These are phyloP conservation scores for Zaprionus capensis DNA, from an alignment of 1,140 invertebrate genomes.

Conservation along the genomic window DNA sequence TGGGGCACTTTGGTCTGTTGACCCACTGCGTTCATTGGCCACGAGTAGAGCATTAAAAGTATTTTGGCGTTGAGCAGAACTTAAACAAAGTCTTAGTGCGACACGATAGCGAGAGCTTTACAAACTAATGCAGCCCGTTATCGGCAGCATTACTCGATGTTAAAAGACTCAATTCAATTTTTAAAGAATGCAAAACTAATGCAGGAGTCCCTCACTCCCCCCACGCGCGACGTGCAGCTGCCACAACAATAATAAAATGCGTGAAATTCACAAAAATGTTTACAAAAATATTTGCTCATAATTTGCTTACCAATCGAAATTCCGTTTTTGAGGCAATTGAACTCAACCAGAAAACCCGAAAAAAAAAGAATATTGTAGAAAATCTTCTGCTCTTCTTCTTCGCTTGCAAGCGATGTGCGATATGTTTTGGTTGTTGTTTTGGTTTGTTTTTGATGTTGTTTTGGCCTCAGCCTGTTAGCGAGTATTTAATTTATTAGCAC, in stretches of 20 bases:
- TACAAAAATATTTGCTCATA: conserved; percentile 22
- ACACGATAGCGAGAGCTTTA: conserved; percentile 1
- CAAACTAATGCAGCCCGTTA: conserved; percentile 12
- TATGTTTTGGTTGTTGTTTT: conserved; percentile 38
- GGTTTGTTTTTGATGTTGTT: conserved; percentile 28
- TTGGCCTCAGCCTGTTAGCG: conserved; percentile 39
- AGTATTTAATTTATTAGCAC: conserved; percentile 45
- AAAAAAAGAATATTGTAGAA: background rate
- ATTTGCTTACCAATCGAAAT: conserved; percentile 42
- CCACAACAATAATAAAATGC: conserved; percentile 19
- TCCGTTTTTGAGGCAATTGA: conserved; percentile 22
- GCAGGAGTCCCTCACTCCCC: conserved; percentile 1
- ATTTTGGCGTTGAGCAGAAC: background rate
- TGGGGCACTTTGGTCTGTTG: conserved; percentile 19
- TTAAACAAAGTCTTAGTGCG: background rate
- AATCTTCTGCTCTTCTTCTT: background rate
- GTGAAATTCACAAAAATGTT: conserved; percentile 15
- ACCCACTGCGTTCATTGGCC: background rate
- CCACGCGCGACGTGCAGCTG: conserved; percentile 15
- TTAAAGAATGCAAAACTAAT: conserved; percentile 17
- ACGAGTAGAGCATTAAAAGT: background rate
- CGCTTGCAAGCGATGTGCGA: conserved; percentile 18
- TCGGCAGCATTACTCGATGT: background rate
- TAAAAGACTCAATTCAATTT: background rate
- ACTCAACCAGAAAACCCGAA: conserved; percentile 11